Base-by-base conservation (phyloP, 2,797 vertebrate genomes). In the Coendou prehensilis region DNA sequence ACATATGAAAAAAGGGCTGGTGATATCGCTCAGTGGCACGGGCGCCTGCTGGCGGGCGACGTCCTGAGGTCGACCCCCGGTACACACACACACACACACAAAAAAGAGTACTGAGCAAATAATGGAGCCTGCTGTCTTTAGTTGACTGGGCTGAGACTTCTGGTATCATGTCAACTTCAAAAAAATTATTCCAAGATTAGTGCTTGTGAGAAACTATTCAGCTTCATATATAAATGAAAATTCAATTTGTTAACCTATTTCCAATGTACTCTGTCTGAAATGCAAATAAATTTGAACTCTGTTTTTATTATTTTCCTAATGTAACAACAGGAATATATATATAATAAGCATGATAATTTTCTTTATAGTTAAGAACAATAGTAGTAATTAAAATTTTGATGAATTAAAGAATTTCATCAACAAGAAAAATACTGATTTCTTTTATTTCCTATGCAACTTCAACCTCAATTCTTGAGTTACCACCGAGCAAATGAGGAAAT, bases 181-280 rank as follows among this genome's bases (percentile, higher is more conserved):
- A 80, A 84, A 80, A 23, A 10, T 69, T 95, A 63, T 37, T 96
- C 18, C 59, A 86, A 67, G 6, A 45, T 85, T 76, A 59, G 47
- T 59, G 1, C 17, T 81, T 75, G 9, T 81, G 88, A 89, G 17
- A 90, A 92, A 67, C 56, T 56, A 23, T n/a, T 14, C 13, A 64
- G 5, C 67, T 93, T 87, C 17, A 41, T 78, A 30, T 59, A 28
- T 30, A 33, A 59, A 5, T 87, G 17, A 73, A 86, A 71, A 54
- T 71, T 92, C 17, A 89, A 7, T 41, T 93, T 94, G 18, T 87
- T n/a, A 89, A 1, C 41, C 4, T 73, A 88, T 92, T 95, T 95
- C 2, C 5, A 83, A 75, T 71, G 8, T 92, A 63, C 15, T 71
- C 6, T 45, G 76, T 82, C 54, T 76, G 52, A 90, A 95, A 84